A percentile compares a stretch with the other conserved stretches of the same genome.
Conservation (phyloP, 2,888 invertebrate genomes). For the Byasa hedistus region DNA sequence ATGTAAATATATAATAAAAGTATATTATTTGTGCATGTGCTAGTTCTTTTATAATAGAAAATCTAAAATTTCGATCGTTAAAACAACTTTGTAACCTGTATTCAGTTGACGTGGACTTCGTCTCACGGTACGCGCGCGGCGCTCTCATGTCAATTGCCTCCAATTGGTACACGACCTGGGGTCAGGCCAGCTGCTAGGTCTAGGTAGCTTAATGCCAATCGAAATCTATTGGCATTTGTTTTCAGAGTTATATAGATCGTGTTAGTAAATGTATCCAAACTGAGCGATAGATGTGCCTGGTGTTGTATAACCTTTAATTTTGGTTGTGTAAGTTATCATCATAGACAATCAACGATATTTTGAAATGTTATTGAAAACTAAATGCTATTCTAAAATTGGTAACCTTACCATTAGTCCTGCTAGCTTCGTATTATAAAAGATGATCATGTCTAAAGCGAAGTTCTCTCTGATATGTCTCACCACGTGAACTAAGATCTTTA, state of each 20-base stretch:
- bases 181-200: conserved; percentile 41
- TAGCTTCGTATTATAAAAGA: too few species aligned
- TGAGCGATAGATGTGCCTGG: conserved; percentile 7
- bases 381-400: too few species aligned
- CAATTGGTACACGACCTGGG: conserved; percentile 53
- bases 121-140: conserved; percentile 28
- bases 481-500: too few species aligned
- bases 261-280: neutral
- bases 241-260: conserved; percentile 4
- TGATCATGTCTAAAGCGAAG: too few species aligned
- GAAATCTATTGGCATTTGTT: conserved; percentile 30
- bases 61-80: neutral
- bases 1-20: too few species aligned
- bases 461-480: too few species aligned
- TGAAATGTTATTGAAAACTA: too few species aligned
- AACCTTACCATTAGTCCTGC: too few species aligned
- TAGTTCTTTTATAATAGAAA: neutral
- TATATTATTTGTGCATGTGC: too few species aligned
- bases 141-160: conserved; percentile 53
- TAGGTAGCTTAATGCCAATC: conserved; percentile 34
- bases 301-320: neutral
- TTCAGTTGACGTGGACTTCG: conserved; percentile 1
- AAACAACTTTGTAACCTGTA: neutral
- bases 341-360: too few species aligned
- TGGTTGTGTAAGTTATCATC: too few species aligned